Evolutionary conservation across 2,113 vertebrate genomes (phyloP), one percentile per base, ranked within the genome.

Genomic region (Plecotus auritus): DNA sequence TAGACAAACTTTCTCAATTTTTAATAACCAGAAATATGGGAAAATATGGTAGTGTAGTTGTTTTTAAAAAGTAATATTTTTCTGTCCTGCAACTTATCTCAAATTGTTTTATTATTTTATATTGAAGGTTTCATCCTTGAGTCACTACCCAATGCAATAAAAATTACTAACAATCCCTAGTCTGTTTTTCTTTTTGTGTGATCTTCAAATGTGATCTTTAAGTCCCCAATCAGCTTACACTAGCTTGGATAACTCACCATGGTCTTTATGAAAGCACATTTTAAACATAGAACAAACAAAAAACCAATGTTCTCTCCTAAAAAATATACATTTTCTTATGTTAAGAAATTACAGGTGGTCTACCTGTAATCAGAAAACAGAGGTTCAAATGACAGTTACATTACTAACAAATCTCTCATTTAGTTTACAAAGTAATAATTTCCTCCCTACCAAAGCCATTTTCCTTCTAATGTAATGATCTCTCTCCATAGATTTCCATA

Each of bases 141-240:
- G 51, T 89, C 86, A 85, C 28, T 51, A 81, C 49, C 40, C 20
- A 40, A 89, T 66, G 16, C 47, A 95, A 90, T 96, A 90, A 97
- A 96, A 93, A 90, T 77, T 80, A 91, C 67, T 77, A 86, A 87
- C 42, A 89, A 96, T 88, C 73, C 12, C 37, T 93, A 93, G 94
- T 92, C 81, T 72, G 5, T 93, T 96, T 97, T 94, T 61, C 94
- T 85, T 93, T 96, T 70, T 67, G 42, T 91, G 70, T 82, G 85
- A 90, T 73, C 61, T 92, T 85, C 88, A 93, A 72, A 49, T 88
- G 76, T 82, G 85, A 90, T 73, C 59, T 92, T 85, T 91, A 93
- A 84, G 70, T 87, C 59, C 72, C 89, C 85, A 93, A 88, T 90
- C 93, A 95, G 61, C 59, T 96, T 90, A 76, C 0, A 87, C 80